Base-by-base conservation (phyloP, 2,888 invertebrate species). In the Petrolisthes cinctipes region DNA sequence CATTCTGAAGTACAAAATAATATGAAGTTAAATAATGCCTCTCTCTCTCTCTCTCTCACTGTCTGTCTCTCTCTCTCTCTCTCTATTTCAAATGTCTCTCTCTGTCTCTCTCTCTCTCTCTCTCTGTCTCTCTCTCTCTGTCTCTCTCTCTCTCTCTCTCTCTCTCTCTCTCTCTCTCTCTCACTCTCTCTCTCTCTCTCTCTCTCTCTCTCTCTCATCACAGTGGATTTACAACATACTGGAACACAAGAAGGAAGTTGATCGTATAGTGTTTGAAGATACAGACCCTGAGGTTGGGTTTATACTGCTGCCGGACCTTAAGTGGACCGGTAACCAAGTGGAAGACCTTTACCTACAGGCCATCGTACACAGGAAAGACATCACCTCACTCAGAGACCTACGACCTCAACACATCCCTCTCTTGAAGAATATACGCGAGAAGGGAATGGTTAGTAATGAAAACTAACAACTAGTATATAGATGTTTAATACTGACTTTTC, bases 221-320 rank as follows among this genome's bases (percentile, higher is more conserved):
- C 93, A 98, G 97, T 99, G 99, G 99, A 96, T 99, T 0, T 96
- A 97, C 93, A 99, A 99, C 93, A 97, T 99, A 90, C 93, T 99
- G 84, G 96, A 97, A 86, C 97, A 97, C 92, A 97, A 96, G 92
- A 95, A 96, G 80, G 80, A 99, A 99, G 94, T 61, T 3, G 98
- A 99, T 53, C 95, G 97, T 91, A 95, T 99, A 81, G 94, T 98
- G 6, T 96, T 95, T 92, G 96, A 97, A 92, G 97, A 97, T 93
- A 92, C 94, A 5, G 95, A 97, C 92, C 95, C 96, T 1, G 94
- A 95, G 78, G 95, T 93, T 90, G 98, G 99, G 0, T 99, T 99
- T 92, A 94, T 99, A 17, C 93, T 99, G 17, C 92, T 98, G 0
- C 98, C 98, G 0, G 99, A 99, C 93, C 94, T 99, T 86, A 99